These are phyloP conservation scores for Origma solitaria DNA, from an alignment of 2,113 vertebrate species.

Conservation along the genomic window DNA sequence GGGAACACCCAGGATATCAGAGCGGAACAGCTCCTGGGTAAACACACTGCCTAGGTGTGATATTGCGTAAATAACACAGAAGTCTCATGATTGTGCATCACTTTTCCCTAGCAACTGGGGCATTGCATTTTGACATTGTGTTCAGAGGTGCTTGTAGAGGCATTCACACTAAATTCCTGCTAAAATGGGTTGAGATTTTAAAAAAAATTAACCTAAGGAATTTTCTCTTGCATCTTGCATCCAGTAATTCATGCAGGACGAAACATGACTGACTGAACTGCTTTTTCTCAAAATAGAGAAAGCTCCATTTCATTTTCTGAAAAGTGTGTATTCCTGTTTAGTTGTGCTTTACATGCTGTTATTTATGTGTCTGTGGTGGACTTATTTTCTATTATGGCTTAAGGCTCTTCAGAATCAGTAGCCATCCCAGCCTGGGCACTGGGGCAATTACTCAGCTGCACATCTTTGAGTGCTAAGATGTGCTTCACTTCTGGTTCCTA, in stretches of 20 bases:
- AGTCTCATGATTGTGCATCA: background rate
- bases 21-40: background rate
- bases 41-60: background rate
- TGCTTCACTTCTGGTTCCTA: background rate
- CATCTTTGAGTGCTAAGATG: background rate
- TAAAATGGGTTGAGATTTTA: background rate
- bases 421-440: background rate
- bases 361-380: background rate
- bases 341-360: background rate
- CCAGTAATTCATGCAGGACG: background rate
- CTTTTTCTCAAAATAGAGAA: background rate
- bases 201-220: background rate
- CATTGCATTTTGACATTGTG: background rate
- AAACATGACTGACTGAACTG: background rate
- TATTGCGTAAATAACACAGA: background rate
- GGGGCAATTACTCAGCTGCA: background rate
- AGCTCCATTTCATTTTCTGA: background rate
- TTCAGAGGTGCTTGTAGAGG: background rate
- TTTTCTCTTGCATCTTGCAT: background rate
- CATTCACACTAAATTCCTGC: background rate
- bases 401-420: background rate
- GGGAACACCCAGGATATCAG: constrained; percentile 17
- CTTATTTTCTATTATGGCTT: background rate
- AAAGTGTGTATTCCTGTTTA: background rate
- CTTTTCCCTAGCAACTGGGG: background rate